phyloP scores from a whole-genome alignment of 37 sponge, comb jelly and placozoan species.

The Halisarca cf. caerulea region DNA sequence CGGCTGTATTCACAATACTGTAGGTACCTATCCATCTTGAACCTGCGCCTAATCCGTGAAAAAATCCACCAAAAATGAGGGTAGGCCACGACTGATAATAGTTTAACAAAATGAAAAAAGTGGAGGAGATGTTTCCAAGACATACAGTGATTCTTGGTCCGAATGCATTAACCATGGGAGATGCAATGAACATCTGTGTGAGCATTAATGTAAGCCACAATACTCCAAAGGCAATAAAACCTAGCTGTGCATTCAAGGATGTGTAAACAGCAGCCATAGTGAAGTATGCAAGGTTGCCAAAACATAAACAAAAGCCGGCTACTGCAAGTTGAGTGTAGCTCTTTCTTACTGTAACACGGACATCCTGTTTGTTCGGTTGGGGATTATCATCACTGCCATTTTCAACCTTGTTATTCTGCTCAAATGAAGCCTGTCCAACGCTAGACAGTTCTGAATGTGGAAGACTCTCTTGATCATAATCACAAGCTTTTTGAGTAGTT shows the following conservation, averaged over 20 bases:
- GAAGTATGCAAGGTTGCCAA: neutral
- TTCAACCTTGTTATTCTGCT: too few relatives aligned
- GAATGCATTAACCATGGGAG: neutral
- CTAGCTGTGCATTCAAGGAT: neutral
- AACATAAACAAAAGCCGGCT: too few relatives aligned
- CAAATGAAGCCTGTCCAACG: too few relatives aligned
- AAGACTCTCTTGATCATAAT: too few relatives aligned
- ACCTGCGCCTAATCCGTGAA: constrained; percentile 53
- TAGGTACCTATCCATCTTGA: constrained; percentile 41
- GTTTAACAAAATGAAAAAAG: constrained; percentile 46
- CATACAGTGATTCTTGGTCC: neutral
- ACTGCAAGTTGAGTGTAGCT: too few relatives aligned
- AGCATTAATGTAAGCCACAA: neutral
- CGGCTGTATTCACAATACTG: neutral
- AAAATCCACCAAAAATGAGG: constrained; percentile 51
- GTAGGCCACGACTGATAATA: constrained; percentile 69
- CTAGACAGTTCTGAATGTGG: too few relatives aligned
- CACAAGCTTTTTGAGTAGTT: too few relatives aligned
- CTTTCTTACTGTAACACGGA: too few relatives aligned
- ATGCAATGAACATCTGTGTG: neutral
- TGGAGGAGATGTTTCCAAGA: neutral
- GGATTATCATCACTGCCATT: too few relatives aligned
- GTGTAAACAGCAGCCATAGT: neutral
- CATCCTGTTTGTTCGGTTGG: too few relatives aligned
- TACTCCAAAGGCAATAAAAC: neutral